Base-by-base conservation (phyloP, 2,113 vertebrate genomes). In the Perca schrenkii region DNA sequence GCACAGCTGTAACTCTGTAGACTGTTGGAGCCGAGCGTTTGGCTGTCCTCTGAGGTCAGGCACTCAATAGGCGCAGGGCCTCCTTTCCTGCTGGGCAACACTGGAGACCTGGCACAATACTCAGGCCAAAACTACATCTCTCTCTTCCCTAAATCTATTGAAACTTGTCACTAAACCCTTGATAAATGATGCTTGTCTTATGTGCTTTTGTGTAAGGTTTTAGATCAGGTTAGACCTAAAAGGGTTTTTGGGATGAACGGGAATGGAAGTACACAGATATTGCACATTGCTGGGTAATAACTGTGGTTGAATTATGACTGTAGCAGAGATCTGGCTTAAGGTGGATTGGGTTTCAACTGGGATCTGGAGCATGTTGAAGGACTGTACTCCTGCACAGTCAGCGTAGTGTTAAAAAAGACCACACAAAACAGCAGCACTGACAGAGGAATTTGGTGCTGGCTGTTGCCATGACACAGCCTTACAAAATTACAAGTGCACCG, bases 1-100 rank as follows among this genome's bases (percentile, higher is more conserved):
- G 76, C 76, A 79, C 93, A 91, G 92, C 92, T 93, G 93, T 91
- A 88, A 75, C 86, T 83, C 72, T 83, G 81, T 74, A 74, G 78
- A 78, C 74, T 86, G 79, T 79, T 63, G 58, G 86, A 87, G 79
- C 74, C 4, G 31, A 85, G 77, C 61, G 58, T 90, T 89, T 56
- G 58, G 70, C 85, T 77, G 72, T 87, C 76, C 90, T 82, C 64
- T 8, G 56, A 87, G 92, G 91, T 93, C 92, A 90, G 81, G 25
- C 64, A 65, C 89, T 87, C 80, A 77, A 74, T 66, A 88, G 88
- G 87, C 53, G 16, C 66, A 58, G 66, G 91, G 86, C 84, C 88
- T 88, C 79, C 71, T 82, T 75, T 79, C 90, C 87, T 86, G 90
- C 92, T 90, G 92, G 89, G 92, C 79, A 75, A 70, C 83, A 81